Conservation (phyloP, 1,140 invertebrate genomes). For the Papilio polyxenes region DNA sequence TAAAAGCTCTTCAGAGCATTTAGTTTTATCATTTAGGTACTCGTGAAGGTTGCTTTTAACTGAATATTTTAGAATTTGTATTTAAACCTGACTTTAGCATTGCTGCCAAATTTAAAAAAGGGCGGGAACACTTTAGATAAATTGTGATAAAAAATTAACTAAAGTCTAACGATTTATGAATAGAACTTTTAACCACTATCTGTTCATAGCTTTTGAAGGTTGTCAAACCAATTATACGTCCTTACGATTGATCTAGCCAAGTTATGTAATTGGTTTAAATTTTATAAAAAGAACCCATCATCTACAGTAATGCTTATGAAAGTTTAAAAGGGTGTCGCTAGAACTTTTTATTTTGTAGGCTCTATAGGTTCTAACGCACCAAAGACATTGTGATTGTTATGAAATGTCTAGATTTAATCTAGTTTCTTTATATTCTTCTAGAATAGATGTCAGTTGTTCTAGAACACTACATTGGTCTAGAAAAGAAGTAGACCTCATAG, state of each 20-base stretch:
- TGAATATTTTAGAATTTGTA: background rate
- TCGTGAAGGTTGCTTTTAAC: background rate
- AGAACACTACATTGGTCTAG: background rate
- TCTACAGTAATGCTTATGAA: too few relatives aligned
- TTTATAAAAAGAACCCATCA: too few relatives aligned
- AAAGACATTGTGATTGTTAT: background rate
- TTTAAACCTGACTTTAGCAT: background rate
- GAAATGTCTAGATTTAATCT: background rate
- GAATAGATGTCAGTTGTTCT: background rate
- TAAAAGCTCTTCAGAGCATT: slow-evolving; percentile 3
- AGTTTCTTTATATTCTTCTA: background rate
- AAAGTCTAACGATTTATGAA: background rate
- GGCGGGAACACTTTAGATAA: background rate
- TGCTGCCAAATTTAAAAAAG: background rate
- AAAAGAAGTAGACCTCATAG: background rate
- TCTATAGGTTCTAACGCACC: background rate
- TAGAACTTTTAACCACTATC: background rate
- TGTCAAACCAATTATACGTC: too few relatives aligned
- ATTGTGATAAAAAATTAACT: background rate
- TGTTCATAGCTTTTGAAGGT: background rate
- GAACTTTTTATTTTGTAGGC: too few relatives aligned
- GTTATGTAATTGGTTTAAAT: too few relatives aligned
- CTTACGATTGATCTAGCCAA: too few relatives aligned
- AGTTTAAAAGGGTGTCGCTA: too few relatives aligned
- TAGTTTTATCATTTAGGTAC: slow-evolving; percentile 1